Base-by-base conservation (phyloP, 2,113 vertebrate genomes). In the Cyanistes caeruleus region DNA sequence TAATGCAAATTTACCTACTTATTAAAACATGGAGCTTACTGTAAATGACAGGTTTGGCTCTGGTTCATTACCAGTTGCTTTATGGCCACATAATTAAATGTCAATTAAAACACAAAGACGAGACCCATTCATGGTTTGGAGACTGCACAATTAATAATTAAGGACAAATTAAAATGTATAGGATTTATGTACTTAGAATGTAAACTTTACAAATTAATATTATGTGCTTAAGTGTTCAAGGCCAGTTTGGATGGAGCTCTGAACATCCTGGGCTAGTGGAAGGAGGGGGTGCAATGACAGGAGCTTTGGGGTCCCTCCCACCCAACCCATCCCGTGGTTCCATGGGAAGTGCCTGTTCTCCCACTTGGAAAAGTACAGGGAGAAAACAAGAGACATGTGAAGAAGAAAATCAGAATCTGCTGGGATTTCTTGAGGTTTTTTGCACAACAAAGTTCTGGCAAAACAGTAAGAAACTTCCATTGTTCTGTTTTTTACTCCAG, bases 401-500 rank as follows among this genome's bases (percentile, higher is more conserved):
- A 78, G 72, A 78, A 69, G 28, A 90, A 79, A 82, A 70, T 72
- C 70, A 76, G 68, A 94, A 89, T 60, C 15, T 65, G 58, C 53
- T 78, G 83, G 52, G 83, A 83, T 92, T 86, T 93, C 30, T 90
- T 60, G 72, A 85, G 84, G 84, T 90, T 52, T 90, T 68, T 84
- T 84, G 59, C 53, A 90, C 24, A 82, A 58, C 51, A 70, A 44
- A 78, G 56, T 81, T 87, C 56, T 92, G 68, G 35, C n/a, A 17
- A 28, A 74, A 77, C 64, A 80, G 55, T 39, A 63, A 84, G 68
- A 77, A 81, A 74, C 37, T 70, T 33, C 19, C 56, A 74, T 15
- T 84, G 63, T 63, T 63, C 76, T n/a, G 21, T 24, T 55, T 52
- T 89, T 94, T 83, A 91, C 39, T 93, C 53, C 74, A 96, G 68